Conservation (phyloP, 1,140 invertebrate species). For the Meloidogyne exigua region DNA sequence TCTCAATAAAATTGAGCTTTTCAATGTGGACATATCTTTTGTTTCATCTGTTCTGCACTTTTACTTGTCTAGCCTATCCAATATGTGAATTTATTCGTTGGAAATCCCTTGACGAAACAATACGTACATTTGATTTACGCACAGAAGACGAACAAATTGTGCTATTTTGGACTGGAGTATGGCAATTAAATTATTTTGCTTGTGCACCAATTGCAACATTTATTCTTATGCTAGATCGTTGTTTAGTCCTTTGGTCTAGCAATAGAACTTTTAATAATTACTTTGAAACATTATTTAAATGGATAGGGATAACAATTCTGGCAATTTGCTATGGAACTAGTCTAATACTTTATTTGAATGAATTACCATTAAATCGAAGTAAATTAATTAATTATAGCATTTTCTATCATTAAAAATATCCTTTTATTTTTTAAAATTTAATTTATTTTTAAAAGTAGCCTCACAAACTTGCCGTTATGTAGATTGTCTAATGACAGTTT, state of each 20-base stretch:
- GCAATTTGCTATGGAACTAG: neutral
- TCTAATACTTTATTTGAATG: neutral
- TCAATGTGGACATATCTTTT: constrained; percentile 5
- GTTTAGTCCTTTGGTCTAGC: neutral
- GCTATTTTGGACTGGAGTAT: constrained; percentile 8
- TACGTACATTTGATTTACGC: neutral
- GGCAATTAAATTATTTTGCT: constrained; percentile 8
- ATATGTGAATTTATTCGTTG: neutral
- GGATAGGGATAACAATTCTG: neutral
- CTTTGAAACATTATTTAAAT: neutral
- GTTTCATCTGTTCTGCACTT: neutral
- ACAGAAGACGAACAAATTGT: neutral
- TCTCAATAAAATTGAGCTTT: neutral
- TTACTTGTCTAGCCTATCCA: neutral
- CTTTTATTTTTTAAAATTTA: too few relatives aligned
- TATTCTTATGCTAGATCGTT: neutral
- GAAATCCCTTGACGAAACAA: neutral
- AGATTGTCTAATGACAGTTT: neutral
- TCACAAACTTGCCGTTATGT: neutral
- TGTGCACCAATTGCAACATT: neutral
- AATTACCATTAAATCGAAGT: neutral
- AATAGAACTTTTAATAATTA: neutral
- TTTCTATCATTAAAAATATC: too few relatives aligned
- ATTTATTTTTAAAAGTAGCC: neutral
- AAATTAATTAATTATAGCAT: neutral